Evolutionary conservation across 2,888 invertebrate species (phyloP).

Genomic region (Sesia apiformis): DNA sequence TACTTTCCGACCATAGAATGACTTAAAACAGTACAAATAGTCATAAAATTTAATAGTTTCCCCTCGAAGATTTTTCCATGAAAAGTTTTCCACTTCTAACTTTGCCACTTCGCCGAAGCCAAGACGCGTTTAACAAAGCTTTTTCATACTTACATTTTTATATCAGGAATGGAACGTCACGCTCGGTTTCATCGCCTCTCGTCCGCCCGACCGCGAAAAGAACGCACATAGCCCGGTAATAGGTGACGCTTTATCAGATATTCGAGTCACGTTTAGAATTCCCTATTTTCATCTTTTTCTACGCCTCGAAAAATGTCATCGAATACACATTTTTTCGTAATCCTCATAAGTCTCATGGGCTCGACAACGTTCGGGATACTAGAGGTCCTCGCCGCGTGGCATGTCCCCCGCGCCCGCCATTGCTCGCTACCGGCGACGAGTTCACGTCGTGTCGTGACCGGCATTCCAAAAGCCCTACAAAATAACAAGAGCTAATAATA

Average conservation of each 20-base stretch:
- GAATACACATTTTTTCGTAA: conserved; percentile 74
- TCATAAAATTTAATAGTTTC: conserved; percentile 69
- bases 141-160: conserved; percentile 72
- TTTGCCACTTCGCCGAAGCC: conserved; percentile 70
- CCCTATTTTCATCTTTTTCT: conserved; percentile 74
- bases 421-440: conserved; percentile 30
- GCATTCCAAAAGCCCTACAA: conserved; percentile 43
- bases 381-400: conserved; percentile 30
- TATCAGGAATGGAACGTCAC: conserved; percentile 70
- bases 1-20: conserved; percentile 36
- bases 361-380: conserved; percentile 41
- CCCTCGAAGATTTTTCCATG: conserved; percentile 64
- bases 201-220: conserved; percentile 65
- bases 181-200: conserved; percentile 64
- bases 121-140: conserved; percentile 71
- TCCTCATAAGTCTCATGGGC: conserved; percentile 71
- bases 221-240: conserved; percentile 66
- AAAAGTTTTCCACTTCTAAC: conserved; percentile 74
- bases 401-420: conserved; percentile 20
- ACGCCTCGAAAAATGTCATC: conserved; percentile 72
- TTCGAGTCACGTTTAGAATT: conserved; percentile 71
- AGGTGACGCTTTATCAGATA: conserved; percentile 60
- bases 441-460: conserved; percentile 53
- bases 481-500: conserved; percentile 31
- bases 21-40: conserved; percentile 62